phyloP scores from a whole-genome alignment of 1,140 invertebrate species.

The Ceratina calcarata region DNA sequence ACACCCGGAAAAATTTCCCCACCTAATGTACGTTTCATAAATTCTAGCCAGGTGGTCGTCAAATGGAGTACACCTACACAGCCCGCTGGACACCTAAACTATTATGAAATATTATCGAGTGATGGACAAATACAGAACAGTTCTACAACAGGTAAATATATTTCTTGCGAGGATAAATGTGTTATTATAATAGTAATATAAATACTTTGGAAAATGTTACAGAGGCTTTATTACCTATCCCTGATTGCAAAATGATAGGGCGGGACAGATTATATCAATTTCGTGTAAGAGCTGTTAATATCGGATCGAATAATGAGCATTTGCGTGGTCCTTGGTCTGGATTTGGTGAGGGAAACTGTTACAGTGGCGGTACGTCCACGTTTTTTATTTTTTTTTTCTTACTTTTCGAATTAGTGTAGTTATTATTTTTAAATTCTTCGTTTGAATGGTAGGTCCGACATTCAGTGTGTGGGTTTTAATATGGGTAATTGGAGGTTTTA shows the following conservation, averaged over 20 bases:
- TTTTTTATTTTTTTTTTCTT: background rate
- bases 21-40: conserved; percentile 79
- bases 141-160: conserved; percentile 62
- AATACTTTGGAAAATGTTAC: conserved; percentile 40
- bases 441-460: conserved; percentile 64
- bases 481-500: conserved; percentile 71
- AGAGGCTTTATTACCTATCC: conserved; percentile 72
- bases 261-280: conserved; percentile 71
- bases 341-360: conserved; percentile 76
- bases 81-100: conserved; percentile 83
- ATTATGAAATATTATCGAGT: conserved; percentile 80
- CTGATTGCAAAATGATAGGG: conserved; percentile 73
- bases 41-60: conserved; percentile 80
- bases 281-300: conserved; percentile 77
- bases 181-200: no score
- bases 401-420: background rate
- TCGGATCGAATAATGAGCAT: conserved; percentile 66
- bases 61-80: conserved; percentile 82
- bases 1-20: conserved; percentile 80
- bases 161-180: background rate
- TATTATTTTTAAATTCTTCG: conserved; percentile 18
- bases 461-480: conserved; percentile 68
- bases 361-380: conserved; percentile 68
- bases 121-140: conserved; percentile 71
- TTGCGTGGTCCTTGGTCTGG: conserved; percentile 78